Conservation (phyloP, 2,888 invertebrate genomes). For the Deroplatys truncata region DNA sequence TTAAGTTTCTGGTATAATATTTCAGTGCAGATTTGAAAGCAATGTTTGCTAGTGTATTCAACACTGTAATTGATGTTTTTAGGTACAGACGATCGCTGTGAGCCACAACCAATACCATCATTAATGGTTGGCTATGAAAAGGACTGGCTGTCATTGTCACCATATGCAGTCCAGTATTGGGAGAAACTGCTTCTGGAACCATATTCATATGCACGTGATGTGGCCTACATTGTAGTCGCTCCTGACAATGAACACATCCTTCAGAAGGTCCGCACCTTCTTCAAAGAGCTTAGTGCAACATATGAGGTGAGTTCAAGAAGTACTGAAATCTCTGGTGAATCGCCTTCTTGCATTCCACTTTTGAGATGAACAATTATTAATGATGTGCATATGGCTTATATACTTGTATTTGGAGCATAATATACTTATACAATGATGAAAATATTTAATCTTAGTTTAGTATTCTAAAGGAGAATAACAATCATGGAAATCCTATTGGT, state of each 20-base stretch:
- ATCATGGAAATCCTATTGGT: no score
- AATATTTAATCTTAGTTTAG: no score
- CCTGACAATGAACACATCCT: slow-evolving; percentile 86
- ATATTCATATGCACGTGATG: slow-evolving; percentile 89
- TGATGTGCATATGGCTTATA: no score
- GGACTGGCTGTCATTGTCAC: slow-evolving; percentile 92
- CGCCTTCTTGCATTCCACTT: neutral
- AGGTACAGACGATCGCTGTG: slow-evolving; percentile 90
- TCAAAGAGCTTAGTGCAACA: slow-evolving; percentile 85
- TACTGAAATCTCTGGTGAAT: neutral
- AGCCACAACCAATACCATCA: slow-evolving; percentile 95
- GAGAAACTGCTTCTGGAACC: slow-evolving; percentile 96
- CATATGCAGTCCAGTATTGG: slow-evolving; percentile 92
- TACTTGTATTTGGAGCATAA: no score
- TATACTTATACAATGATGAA: no score
- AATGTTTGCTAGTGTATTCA: no score
- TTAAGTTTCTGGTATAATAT: no score
- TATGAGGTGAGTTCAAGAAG: slow-evolving; percentile 64
- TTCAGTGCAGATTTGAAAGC: no score
- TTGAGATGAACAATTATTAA: neutral
- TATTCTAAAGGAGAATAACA: no score
- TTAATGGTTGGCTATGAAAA: slow-evolving; percentile 91
- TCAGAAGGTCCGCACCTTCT: slow-evolving; percentile 76
- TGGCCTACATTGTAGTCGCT: slow-evolving; percentile 90
- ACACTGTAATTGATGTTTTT: neutral